phyloP scores from a whole-genome alignment of 2,888 invertebrate species.

The Noctua comes region DNA sequence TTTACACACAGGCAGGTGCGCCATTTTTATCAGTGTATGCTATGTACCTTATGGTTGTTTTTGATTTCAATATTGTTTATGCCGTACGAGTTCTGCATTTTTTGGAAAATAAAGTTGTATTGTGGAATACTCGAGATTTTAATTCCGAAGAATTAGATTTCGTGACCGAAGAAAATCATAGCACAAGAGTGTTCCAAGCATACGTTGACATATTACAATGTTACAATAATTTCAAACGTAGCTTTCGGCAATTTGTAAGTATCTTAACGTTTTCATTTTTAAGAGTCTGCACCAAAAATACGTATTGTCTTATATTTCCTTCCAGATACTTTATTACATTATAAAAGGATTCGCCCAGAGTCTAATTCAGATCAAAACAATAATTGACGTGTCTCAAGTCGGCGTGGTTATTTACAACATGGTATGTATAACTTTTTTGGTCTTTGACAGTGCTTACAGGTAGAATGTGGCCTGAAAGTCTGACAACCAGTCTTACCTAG shows the following conservation, averaged over 20 bases:
- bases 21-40: neutral
- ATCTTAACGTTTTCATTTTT: neutral
- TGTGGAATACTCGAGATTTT: neutral
- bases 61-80: constrained; percentile 19
- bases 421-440: neutral
- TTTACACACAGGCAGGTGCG: rapidly evolving
- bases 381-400: neutral
- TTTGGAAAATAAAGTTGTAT: constrained; percentile 27
- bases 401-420: neutral
- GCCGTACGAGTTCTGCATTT: neutral
- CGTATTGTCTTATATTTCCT: neutral
- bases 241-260: constrained; percentile 42
- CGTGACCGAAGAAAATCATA: neutral
- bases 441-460: neutral
- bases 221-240: constrained; percentile 21
- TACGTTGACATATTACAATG: constrained; percentile 46
- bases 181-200: constrained; percentile 18
- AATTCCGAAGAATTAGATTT: neutral
- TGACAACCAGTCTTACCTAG: neutral
- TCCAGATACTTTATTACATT: constrained; percentile 37
- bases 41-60: neutral
- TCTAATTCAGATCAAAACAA: neutral
- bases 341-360: neutral
- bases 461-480: neutral
- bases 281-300: neutral